phyloP scores from a whole-genome alignment of 2,888 invertebrate species.

The Enoplolaimus lenunculus region DNA sequence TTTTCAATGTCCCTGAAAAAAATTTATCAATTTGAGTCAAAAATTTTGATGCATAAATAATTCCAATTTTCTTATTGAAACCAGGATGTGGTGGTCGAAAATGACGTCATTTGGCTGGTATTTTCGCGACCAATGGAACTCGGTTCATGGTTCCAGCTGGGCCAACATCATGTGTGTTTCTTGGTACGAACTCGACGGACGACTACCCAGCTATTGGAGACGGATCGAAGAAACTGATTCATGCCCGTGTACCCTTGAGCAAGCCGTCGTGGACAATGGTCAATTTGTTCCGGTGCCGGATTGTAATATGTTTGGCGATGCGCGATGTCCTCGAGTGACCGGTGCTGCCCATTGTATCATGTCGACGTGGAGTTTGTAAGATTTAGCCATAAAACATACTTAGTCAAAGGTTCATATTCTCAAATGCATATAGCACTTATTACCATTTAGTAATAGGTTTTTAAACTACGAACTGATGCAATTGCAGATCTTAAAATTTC shows the following conservation, averaged over 20 bases:
- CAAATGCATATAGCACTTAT: too few relatives aligned
- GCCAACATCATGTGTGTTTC: slow-evolving; percentile 64
- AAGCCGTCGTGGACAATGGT: slow-evolving; percentile 75
- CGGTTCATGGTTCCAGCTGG: slow-evolving; percentile 51
- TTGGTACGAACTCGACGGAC: slow-evolving; percentile 51
- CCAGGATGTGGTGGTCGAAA: slow-evolving; percentile 70
- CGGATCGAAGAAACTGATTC: slow-evolving; percentile 26
- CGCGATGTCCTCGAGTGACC: slow-evolving; percentile 64
- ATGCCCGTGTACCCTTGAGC: slow-evolving; percentile 77
- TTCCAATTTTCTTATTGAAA: too few relatives aligned
- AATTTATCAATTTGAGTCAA: too few relatives aligned
- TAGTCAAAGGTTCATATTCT: too few relatives aligned
- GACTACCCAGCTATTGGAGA: slow-evolving; percentile 29
- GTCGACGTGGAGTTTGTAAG: slow-evolving; percentile 74
- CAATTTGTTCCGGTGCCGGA: slow-evolving; percentile 73
- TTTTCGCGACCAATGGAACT: slow-evolving; percentile 65
- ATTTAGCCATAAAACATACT: too few relatives aligned
- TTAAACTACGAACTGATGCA: too few relatives aligned
- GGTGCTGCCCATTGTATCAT: slow-evolving; percentile 79
- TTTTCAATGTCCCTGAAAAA: too few relatives aligned
- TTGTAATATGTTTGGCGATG: slow-evolving; percentile 73
- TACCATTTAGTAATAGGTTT: too few relatives aligned
- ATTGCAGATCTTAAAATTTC: too few relatives aligned
- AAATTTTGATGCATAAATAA: too few relatives aligned
- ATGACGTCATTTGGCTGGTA: slow-evolving; percentile 85